A percentile compares a stretch with the other conserved stretches of the same genome.
phyloP scores from a whole-genome alignment of 1,140 invertebrate genomes.

The Drosophila takahashii region DNA sequence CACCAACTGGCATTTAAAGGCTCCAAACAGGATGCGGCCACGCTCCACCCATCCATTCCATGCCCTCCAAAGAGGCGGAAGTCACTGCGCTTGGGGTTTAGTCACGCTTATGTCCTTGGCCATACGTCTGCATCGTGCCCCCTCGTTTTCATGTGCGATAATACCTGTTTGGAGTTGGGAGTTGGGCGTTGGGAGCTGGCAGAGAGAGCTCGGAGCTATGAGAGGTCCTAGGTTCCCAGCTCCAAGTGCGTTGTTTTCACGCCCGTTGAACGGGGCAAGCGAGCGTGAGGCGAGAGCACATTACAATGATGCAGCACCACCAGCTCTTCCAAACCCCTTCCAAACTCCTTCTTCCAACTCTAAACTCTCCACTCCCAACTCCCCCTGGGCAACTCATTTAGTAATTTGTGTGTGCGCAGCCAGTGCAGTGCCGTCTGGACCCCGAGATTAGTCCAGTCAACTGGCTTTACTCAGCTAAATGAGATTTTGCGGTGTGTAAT shows the following conservation, averaged over 20 bases:
- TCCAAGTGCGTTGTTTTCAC: constrained; percentile 51
- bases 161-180: constrained; percentile 44
- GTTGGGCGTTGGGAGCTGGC: not conserved
- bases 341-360: no score
- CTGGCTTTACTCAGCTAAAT: constrained; percentile 59
- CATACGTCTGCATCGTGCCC: not conserved
- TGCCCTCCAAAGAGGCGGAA: constrained; percentile 34
- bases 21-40: constrained; percentile 57
- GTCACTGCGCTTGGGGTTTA: constrained; percentile 64
- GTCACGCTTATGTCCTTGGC: constrained; percentile 63
- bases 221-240: constrained; percentile 23
- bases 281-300: constrained; percentile 50
- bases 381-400: constrained; percentile 41
- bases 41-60: constrained; percentile 6
- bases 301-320: constrained; percentile 34
- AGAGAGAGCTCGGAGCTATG: constrained; percentile 8
- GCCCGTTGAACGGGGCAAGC: constrained; percentile 48
- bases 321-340: not conserved
- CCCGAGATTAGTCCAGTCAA: constrained; percentile 40
- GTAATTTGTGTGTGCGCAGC: constrained; percentile 31
- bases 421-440: not conserved
- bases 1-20: constrained; percentile 63
- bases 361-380: not conserved
- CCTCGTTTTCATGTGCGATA: constrained; percentile 34
- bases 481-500: constrained; percentile 59